Base-by-base conservation (phyloP, 2,888 invertebrate genomes). In the Lepidochrysops patricia region DNA sequence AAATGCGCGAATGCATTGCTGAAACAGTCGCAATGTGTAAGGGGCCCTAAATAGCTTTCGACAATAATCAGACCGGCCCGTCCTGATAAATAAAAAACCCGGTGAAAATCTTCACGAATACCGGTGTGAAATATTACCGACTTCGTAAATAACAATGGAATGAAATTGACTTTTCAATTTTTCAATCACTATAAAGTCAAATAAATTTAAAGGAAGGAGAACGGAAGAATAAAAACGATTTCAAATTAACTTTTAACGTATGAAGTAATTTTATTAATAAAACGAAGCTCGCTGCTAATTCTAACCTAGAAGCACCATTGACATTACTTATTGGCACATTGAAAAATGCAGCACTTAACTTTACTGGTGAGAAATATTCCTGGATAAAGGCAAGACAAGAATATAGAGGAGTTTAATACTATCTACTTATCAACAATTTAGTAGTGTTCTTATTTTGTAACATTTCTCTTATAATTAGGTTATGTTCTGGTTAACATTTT, bases 301-400 rank as follows among this genome's bases (percentile, higher is more conserved):
- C 7, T 15, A 12, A 19, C 7, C 15, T 52, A 12, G 32, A 32
- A 54, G 29, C 19, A 3, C 2, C 27, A 32, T 19, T 29, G 54
- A 54, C 54, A 54, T 19, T 32, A 19, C 19, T 54, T 54, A 29
- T 54, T 54, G 54, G 54, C 54, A 54, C 54, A 54, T 54, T 54
- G 54, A 54, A 54, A 54, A 54, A 32, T 54, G 32, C 19, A 1
- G 29, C 54, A 29, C 54, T 54, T 54, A 29, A 54, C 27, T 54
- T 32, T 32, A 27, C 27, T 29, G 54, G 54, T 19, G 54, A 54
- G 19, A 54, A 54, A 54, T 54, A 32, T 54, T 29, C 19, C 15
- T 9, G 32, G 32, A 29, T 54, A 54, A 19, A 54, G 12, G 19
- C 54, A 29, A 54, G 29, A 54, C 29, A 29, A 19, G 15, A 54